Base-by-base conservation (phyloP, 1,140 invertebrate species). In the Eupristina koningsbergeri region DNA sequence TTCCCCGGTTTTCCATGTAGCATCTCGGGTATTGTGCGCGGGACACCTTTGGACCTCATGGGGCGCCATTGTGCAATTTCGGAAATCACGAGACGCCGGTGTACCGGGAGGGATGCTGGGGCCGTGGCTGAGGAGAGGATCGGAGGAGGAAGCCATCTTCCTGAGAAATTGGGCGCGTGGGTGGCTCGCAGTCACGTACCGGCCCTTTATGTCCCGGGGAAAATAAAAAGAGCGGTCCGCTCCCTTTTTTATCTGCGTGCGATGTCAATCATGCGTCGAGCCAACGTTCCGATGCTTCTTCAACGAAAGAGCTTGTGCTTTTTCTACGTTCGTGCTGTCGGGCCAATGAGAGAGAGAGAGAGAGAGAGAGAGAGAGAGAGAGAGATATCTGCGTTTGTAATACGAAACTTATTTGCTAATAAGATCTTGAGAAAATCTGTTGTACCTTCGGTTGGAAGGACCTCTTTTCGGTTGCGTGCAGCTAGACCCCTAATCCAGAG, bases 21-120 rank as follows among this genome's bases (percentile, higher is more conserved):
- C 78, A 78, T 86, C 84, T 86, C 75, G 34, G 80, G 82, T 79
- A 88, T 92, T 90, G 89, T 91, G 81, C 85, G 78, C 75, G 86
- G 88, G 86, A 90, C 90, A 91, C 89, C 89, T 91, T 80, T 90
- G 86, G 91, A 91, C 91, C 90, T 88, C 91, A 92, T 91, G 89
- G 89, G 83, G 91, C n/a, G 91, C 85, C 86, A 90, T 92, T 92
- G 91, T 92, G 88, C 85, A 86, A 89, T 85, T 83, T 80, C 82
- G 29, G 69, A 85, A 85, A 87, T 87, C 87, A 86, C 84, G 74
- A 85, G 80, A 13, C 15, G 71, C 7, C 34, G 64, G n/a, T 34
- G 67, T 34, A 36, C 47, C 15, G 47, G 8, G 47, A 9, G 47
- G 8, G 47, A 17, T 1, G 2, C 9, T 2, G 47, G 47, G 8